Conservation (phyloP, 2,888 invertebrate genomes). For the Nebria brevicollis region DNA sequence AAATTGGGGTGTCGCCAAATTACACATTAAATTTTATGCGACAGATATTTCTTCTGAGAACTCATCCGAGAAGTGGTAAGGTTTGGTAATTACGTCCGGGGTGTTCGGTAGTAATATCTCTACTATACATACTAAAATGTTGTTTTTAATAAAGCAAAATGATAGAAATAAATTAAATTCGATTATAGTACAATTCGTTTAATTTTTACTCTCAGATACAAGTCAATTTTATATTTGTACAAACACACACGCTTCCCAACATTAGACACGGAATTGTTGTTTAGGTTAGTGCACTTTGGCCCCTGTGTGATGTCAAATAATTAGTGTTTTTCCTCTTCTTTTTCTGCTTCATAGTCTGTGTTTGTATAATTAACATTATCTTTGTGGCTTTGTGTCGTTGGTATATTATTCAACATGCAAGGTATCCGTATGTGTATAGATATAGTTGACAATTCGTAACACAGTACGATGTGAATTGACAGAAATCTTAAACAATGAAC, state of each 20-base stretch:
- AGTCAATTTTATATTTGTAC: background rate
- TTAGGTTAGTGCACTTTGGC: background rate
- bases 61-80: background rate
- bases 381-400: background rate
- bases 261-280: background rate
- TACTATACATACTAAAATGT: no score
- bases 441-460: background rate
- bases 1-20: constrained; percentile 5
- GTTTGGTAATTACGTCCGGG: no score
- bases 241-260: background rate
- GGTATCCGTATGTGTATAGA: background rate
- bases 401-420: background rate
- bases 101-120: no score
- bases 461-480: background rate
- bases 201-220: background rate
- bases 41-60: no score
- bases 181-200: background rate
- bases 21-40: background rate
- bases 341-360: background rate
- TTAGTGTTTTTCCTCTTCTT: background rate
- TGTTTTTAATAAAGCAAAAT: background rate
- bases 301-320: background rate
- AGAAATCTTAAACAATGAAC: background rate
- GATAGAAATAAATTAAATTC: background rate
- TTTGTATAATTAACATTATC: constrained; percentile 1